These are phyloP conservation scores for Drosophila athabasca DNA, from an alignment of 1,140 invertebrate species.

Conservation along the genomic window DNA sequence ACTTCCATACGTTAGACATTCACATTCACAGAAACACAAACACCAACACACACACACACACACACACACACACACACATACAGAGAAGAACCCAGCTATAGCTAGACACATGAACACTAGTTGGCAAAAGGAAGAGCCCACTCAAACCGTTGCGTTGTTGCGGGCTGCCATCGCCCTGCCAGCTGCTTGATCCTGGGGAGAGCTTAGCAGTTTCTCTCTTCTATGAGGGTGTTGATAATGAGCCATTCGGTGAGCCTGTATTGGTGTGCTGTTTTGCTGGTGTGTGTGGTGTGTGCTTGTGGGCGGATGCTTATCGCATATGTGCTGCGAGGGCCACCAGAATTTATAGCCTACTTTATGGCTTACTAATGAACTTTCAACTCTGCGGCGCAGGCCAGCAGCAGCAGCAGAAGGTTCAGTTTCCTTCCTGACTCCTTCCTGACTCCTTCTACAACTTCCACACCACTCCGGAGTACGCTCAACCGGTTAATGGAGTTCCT, in stretches of 20 bases:
- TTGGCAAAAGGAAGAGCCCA: slow-evolving; percentile 63
- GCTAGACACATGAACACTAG: slow-evolving; percentile 18
- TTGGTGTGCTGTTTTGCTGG: slow-evolving; percentile 20
- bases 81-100: background rate
- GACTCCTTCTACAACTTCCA: background rate
- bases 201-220: slow-evolving; percentile 48
- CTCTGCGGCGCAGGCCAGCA: slow-evolving; percentile 33
- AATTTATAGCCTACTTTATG: slow-evolving; percentile 81
- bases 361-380: slow-evolving; percentile 82
- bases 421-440: background rate
- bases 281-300: slow-evolving; percentile 11
- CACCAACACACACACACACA: slow-evolving; percentile 5
- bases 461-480: background rate
- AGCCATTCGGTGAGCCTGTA: slow-evolving; percentile 51
- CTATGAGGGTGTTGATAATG: slow-evolving; percentile 60
- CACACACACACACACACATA: background rate
- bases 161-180: slow-evolving; percentile 24
- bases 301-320: slow-evolving; percentile 45
- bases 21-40: slow-evolving; percentile 7
- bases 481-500: slow-evolving; percentile 36
- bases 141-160: slow-evolving; percentile 57
- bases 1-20: slow-evolving; percentile 19
- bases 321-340: slow-evolving; percentile 35
- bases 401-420: background rate
- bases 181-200: slow-evolving; percentile 42